Percentiles rank a stretch among this genome's conserved stretches.
Conservation (phyloP, 2,113 vertebrate genomes). For the Engystomops pustulosus region DNA sequence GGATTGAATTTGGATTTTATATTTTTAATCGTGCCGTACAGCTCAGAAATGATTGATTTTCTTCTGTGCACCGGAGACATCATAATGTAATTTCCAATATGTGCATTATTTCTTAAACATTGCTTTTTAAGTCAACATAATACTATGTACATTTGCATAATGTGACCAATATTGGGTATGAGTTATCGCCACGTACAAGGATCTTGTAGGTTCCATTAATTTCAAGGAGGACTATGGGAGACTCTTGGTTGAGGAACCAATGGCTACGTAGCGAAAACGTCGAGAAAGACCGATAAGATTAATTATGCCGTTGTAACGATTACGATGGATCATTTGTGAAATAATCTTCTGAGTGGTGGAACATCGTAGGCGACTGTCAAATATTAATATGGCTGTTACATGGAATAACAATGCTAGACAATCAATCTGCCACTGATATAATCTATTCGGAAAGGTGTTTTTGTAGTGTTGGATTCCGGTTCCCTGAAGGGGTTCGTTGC, state of each 20-base stretch:
- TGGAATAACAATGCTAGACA: slow-evolving; percentile 6
- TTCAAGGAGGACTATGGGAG: background rate
- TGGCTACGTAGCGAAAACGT: background rate
- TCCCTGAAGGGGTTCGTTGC: slow-evolving; percentile 8
- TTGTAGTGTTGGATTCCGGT: background rate
- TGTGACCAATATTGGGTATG: slow-evolving; percentile 33
- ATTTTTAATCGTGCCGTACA: slow-evolving; percentile 53
- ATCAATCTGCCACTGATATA: slow-evolving; percentile 3
- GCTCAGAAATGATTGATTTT: slow-evolving; percentile 40
- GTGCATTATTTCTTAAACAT: slow-evolving; percentile 56
- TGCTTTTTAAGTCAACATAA: slow-evolving; percentile 5
- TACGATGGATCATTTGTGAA: slow-evolving; percentile 27
- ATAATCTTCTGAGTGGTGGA: slow-evolving; percentile 5
- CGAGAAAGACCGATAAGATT: background rate
- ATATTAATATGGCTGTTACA: slow-evolving; percentile 7
- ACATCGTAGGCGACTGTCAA: background rate
- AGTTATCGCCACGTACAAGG: slow-evolving; percentile 26
- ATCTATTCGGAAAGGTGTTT: slow-evolving; percentile 1
- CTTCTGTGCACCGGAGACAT: slow-evolving; percentile 41
- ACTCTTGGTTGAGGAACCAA: background rate
- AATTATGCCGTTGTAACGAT: background rate
- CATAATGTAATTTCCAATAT: slow-evolving; percentile 47
- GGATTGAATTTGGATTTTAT: slow-evolving; percentile 51
- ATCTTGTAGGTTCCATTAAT: slow-evolving; percentile 14
- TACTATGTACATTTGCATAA: slow-evolving; percentile 45